Evolutionary conservation across 2,113 vertebrate genomes (phyloP).

Genomic region (Elephas maximus): DNA sequence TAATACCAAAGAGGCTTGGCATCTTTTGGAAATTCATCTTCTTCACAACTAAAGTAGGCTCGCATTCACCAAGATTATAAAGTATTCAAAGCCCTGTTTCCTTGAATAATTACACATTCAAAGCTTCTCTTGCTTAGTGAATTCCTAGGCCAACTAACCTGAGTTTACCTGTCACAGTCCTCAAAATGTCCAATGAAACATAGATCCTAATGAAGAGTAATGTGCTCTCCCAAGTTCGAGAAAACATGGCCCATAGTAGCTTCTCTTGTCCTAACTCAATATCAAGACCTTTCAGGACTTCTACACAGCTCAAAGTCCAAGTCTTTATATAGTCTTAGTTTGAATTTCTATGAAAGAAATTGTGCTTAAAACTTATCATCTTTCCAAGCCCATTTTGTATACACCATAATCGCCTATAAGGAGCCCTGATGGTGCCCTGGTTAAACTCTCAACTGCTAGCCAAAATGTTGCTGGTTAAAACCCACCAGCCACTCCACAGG

Average conservation of each 20-base stretch:
- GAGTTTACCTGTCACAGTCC: neutral
- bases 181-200: neutral
- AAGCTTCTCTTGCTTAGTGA: neutral
- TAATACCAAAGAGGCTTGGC: neutral
- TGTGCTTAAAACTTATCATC: neutral
- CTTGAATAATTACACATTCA: neutral
- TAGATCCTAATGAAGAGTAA: neutral
- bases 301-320: neutral
- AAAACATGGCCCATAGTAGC: neutral
- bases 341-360: constrained; percentile 5
- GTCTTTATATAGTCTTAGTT: neutral
- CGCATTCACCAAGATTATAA: neutral
- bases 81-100: neutral
- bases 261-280: neutral
- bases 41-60: neutral
- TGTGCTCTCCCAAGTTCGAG: neutral
- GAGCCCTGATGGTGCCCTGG: too few relatives aligned
- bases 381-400: neutral
- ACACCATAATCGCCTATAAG: too few relatives aligned
- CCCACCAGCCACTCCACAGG: too few relatives aligned
- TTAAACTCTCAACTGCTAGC: too few relatives aligned
- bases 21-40: neutral
- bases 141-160: neutral
- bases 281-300: neutral
- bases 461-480: neutral